A percentile compares a stretch with the other conserved stretches of the same genome.
These are phyloP conservation scores for Bombus cullumanus DNA, from an alignment of 1,140 invertebrate genomes.

Conservation along the genomic window DNA sequence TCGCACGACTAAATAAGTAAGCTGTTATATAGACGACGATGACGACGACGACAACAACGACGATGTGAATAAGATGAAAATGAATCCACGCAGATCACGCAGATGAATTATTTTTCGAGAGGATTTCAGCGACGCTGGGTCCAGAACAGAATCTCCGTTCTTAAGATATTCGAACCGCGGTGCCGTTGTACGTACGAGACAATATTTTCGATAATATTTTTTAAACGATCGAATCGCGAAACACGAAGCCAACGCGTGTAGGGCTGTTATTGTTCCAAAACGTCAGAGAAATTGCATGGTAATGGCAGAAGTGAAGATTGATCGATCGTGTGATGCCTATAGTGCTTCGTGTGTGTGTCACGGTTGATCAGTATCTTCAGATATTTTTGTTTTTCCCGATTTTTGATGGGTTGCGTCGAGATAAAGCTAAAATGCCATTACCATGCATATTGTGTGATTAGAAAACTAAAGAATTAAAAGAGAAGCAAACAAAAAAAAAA, in stretches of 20 bases:
- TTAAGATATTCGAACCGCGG: conserved; percentile 52
- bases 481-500: conserved; percentile 19
- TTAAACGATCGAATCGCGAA: conserved; percentile 68
- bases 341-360: conserved; percentile 15
- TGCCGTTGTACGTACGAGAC: conserved; percentile 67
- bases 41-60: too few species aligned
- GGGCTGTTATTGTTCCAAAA: conserved; percentile 63
- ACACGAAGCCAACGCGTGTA: conserved; percentile 66
- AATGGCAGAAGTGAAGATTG: conserved; percentile 36
- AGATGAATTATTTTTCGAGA: conserved; percentile 45
- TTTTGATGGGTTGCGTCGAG: not conserved
- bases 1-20: not conserved
- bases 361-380: conserved; percentile 19
- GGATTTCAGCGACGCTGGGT: conserved; percentile 15
- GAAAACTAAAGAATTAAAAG: conserved; percentile 12
- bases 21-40: not conserved
- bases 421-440: conserved; percentile 12
- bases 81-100: not conserved
- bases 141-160: conserved; percentile 32
- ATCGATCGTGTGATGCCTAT: conserved; percentile 7
- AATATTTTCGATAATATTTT: conserved; percentile 73
- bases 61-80: not conserved
- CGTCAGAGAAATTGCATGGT: conserved; percentile 51
- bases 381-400: conserved; percentile 32
- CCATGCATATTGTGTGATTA: conserved; percentile 36